These are phyloP conservation scores for Noctua pronuba DNA, from an alignment of 2,888 invertebrate genomes.

Conservation along the genomic window DNA sequence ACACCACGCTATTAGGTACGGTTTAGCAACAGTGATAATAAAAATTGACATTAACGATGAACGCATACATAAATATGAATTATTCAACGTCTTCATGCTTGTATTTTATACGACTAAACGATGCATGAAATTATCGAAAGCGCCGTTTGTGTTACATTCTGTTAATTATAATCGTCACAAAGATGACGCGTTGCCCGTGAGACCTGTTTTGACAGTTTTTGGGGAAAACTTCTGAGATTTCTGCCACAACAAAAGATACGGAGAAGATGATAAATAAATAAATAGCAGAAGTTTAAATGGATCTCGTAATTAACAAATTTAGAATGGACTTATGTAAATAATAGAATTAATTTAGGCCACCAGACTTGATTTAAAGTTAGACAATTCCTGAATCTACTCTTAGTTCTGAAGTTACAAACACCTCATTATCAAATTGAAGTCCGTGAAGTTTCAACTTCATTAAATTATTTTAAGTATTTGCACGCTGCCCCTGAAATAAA, in stretches of 20 bases:
- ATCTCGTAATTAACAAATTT: background rate
- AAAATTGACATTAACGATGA: slow-evolving; percentile 75
- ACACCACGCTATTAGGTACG: slow-evolving; percentile 70
- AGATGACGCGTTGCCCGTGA: slow-evolving; percentile 31
- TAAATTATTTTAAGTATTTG: slow-evolving; percentile 9
- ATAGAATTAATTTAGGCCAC: background rate
- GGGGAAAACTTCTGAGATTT: background rate
- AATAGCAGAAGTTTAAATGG: background rate
- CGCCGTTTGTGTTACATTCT: slow-evolving; percentile 61
- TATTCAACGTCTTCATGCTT: slow-evolving; percentile 72
- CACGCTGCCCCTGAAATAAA: slow-evolving; percentile 1
- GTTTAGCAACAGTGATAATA: slow-evolving; percentile 73
- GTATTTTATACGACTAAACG: slow-evolving; percentile 70
- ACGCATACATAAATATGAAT: slow-evolving; percentile 71
- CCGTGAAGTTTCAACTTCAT: slow-evolving; percentile 29
- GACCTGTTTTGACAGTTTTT: slow-evolving; percentile 11
- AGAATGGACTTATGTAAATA: background rate
- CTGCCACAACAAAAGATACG: background rate
- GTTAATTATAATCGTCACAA: slow-evolving; percentile 55
- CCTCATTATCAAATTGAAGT: slow-evolving; percentile 7
- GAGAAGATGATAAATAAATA: background rate
- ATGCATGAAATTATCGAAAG: slow-evolving; percentile 75
- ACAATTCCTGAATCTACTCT: background rate
- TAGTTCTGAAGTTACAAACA: background rate
- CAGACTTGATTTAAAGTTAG: slow-evolving; percentile 5